Percentiles rank a stretch among this genome's conserved stretches.
phyloP scores from a whole-genome alignment of 1,140 invertebrate genomes.

The Trichonephila clavata region DNA sequence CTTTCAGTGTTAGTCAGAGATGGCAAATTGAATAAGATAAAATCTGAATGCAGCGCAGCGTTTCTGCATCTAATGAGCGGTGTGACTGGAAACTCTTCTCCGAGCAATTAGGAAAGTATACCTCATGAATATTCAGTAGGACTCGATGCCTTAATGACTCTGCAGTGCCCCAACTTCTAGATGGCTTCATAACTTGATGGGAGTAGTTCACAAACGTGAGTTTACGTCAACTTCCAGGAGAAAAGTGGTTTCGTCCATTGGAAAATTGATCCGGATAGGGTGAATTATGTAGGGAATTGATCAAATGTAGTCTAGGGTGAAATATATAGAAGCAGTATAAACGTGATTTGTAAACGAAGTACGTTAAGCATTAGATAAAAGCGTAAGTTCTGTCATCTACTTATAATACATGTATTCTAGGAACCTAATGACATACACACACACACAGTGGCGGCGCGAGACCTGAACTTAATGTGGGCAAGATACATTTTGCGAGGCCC shows the following conservation, averaged over 20 bases:
- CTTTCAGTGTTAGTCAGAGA: too few relatives aligned
- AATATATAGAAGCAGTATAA: too few relatives aligned
- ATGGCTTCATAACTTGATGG: background rate
- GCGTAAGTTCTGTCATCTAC: too few relatives aligned
- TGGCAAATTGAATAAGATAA: background rate
- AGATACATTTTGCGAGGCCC: too few relatives aligned
- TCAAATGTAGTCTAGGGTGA: background rate
- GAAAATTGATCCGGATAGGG: background rate
- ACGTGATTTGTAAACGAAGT: too few relatives aligned
- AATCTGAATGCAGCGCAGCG: background rate
- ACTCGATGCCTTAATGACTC: background rate
- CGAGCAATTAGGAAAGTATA: background rate
- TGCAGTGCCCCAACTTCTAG: background rate
- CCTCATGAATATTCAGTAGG: slow-evolving; percentile 32
- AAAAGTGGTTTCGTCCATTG: background rate
- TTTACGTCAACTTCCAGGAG: background rate
- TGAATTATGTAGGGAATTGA: background rate
- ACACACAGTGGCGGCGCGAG: too few relatives aligned
- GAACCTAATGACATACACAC: too few relatives aligned
- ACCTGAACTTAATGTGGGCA: too few relatives aligned
- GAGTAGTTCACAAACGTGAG: background rate
- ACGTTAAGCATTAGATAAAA: too few relatives aligned
- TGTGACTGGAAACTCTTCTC: slow-evolving; percentile 13
- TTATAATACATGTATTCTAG: too few relatives aligned
- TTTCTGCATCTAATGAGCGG: background rate